phyloP scores from a whole-genome alignment of 1,140 invertebrate species.

The Eumeta japonica region DNA sequence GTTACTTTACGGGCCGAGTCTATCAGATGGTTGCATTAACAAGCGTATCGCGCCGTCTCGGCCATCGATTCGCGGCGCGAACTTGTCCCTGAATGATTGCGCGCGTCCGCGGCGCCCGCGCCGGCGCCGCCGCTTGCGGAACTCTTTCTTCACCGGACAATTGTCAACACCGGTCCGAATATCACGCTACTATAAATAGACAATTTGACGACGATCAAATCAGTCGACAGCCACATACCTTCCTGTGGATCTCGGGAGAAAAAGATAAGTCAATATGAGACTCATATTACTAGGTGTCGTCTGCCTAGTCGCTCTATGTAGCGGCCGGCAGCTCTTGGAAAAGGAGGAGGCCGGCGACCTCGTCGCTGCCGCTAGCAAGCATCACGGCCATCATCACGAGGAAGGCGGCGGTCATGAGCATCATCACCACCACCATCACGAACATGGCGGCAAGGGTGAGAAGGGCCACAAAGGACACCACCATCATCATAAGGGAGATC shows the following conservation, averaged over 20 bases:
- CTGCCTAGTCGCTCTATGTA: constrained; percentile 39
- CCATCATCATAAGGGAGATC: constrained; percentile 44
- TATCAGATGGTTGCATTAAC: background rate
- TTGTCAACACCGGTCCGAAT: background rate
- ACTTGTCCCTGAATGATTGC: constrained; percentile 45
- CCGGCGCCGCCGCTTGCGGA: constrained; percentile 21
- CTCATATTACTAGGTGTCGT: constrained; percentile 30
- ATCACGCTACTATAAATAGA: background rate
- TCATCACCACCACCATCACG: constrained; percentile 41
- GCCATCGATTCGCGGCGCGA: constrained; percentile 7
- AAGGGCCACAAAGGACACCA: constrained; percentile 48
- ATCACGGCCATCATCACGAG: constrained; percentile 65
- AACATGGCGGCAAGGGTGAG: constrained; percentile 39
- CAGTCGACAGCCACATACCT: constrained; percentile 12
- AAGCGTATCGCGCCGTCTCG: background rate
- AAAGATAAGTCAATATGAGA: constrained; percentile 38
- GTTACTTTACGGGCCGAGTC: too few species aligned
- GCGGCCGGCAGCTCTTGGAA: constrained; percentile 27
- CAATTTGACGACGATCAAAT: constrained; percentile 36
- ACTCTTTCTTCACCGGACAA: constrained; percentile 37
- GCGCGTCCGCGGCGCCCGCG: constrained; percentile 11
- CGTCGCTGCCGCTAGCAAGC: constrained; percentile 57
- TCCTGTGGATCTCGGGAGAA: constrained; percentile 23
- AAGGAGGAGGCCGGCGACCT: constrained; percentile 36
- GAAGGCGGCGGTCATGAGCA: constrained; percentile 61